Conservation (phyloP, 2,797 vertebrate genomes). For the Hyperoplus immaculatus region DNA sequence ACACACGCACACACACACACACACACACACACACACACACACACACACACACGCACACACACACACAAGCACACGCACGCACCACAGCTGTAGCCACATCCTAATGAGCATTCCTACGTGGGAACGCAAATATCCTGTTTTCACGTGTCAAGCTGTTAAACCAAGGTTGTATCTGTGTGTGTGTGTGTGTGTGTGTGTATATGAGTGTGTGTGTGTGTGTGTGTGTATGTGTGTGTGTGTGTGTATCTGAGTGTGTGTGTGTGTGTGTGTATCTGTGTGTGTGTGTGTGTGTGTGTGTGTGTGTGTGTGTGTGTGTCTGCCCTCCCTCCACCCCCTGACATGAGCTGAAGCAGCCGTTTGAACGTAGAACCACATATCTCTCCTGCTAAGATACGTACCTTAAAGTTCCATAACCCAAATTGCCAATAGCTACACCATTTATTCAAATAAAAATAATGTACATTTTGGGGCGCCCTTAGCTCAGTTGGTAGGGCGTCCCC, state of each 20-base stretch:
- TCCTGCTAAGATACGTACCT: too few species aligned
- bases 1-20: conserved; percentile 43
- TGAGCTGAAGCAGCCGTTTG: background rate
- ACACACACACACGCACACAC: conserved; percentile 44
- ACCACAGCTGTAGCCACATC: conserved; percentile 74
- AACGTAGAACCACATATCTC: background rate
- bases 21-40: conserved; percentile 34
- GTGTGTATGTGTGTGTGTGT: conserved; percentile 2
- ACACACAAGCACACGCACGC: conserved; percentile 44
- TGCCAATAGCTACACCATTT: background rate
- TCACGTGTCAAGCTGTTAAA: conserved; percentile 54
- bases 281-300: too few species aligned
- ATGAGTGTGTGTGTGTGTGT: conserved; percentile 36
- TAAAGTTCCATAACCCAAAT: background rate
- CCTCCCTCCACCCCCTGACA: too few species aligned
- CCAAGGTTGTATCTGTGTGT: conserved; percentile 36
- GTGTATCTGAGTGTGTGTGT: background rate
- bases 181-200: conserved; percentile 14
- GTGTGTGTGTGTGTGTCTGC: too few species aligned
- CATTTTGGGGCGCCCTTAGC: background rate
- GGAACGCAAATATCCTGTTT: conserved; percentile 79
- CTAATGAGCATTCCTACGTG: conserved; percentile 74
- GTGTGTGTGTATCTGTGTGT: too few species aligned
- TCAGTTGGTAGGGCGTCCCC: too few species aligned
- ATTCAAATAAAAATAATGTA: background rate